Evolutionary conservation across 1,140 invertebrate species (phyloP), one percentile per base, ranked within the genome.

Genomic region (Drosophila ohnishii): DNA sequence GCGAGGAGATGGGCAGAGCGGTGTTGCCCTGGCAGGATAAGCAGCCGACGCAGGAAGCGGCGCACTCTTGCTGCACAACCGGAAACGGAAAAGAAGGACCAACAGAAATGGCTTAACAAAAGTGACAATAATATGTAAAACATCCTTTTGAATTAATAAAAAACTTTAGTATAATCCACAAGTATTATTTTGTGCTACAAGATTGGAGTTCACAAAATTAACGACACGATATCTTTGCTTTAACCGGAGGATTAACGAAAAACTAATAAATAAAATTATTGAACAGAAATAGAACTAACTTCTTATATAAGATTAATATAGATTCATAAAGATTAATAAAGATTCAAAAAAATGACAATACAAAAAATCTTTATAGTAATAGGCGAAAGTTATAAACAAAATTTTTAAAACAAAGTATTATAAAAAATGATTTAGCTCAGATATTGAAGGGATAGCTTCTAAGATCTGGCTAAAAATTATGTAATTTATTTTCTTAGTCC

Each of bases 21-120:
- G 90, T 91, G 72, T 76, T 88, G 55, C 87, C 90, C 72, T 92
- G 91, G 75, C 91, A 92, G 74, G 88, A 91, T 70, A 90, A 69
- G 50, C 91, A 92, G 70, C 90, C 91, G 61, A 90, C 81, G 75
- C 91, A 92, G 69, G 89, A 91, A 75, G 88, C 86, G 57, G 86
- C 82, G 67, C 91, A 92, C 80, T 92, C 91, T 91, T 92, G 90
- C 90, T 91, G 53, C 55, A 57, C 13, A n/a, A 44, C 7, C 39
- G 34, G 11, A 57, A 65, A 71, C 44, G 44, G 53, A 71, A 67
- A 45, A n/a, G 5, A 19, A 11, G 42, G 40, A 25, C 14, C 8
- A 50, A 37, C 30, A 28, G 0, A 5, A 40, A 28, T 8, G 28
- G 39, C 45, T 65, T 78, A 57, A 22, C 14, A 14, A 19, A 35